These are phyloP conservation scores for Monochamus saltuarius DNA, from an alignment of 1,140 invertebrate genomes.

Conservation along the genomic window DNA sequence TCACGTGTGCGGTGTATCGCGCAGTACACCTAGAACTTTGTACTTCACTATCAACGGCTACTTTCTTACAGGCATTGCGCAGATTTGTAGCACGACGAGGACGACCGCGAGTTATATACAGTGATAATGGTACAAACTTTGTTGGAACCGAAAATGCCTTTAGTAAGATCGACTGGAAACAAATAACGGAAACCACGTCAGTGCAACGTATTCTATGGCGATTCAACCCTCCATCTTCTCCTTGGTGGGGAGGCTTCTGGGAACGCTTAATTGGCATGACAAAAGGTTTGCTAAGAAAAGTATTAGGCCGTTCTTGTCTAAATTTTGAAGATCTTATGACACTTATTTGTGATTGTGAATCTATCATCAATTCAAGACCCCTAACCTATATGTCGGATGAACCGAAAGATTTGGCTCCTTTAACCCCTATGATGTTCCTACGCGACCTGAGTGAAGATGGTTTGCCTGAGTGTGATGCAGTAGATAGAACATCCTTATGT, in stretches of 20 bases:
- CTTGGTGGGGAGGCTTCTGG: slow-evolving; percentile 53
- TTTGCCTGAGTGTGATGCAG: slow-evolving; percentile 24
- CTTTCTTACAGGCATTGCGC: too few relatives aligned
- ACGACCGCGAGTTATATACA: too few relatives aligned
- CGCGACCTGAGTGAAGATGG: slow-evolving; percentile 16
- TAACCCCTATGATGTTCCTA: slow-evolving; percentile 19
- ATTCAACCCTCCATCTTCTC: slow-evolving; percentile 40
- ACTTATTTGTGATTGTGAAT: slow-evolving; percentile 44
- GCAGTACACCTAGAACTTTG: too few relatives aligned
- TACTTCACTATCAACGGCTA: too few relatives aligned
- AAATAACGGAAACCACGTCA: neutral
- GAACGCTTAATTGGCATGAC: slow-evolving; percentile 49
- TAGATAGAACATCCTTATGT: slow-evolving; percentile 11
- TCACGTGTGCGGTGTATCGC: too few relatives aligned
- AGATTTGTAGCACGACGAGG: too few relatives aligned
- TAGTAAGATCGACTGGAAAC: slow-evolving; percentile 34
- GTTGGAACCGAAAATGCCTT: slow-evolving; percentile 38
- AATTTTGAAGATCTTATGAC: slow-evolving; percentile 45
- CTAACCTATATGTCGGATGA: slow-evolving; percentile 28
- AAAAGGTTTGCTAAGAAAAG: slow-evolving; percentile 42
- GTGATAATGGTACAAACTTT: slow-evolving; percentile 51
- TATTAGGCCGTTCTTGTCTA: slow-evolving; percentile 39
- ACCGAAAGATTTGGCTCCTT: too few relatives aligned
- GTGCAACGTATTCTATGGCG: slow-evolving; percentile 19
- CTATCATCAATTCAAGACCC: slow-evolving; percentile 47